phyloP scores from a whole-genome alignment of 2,888 invertebrate genomes.

The Rotaria macrura region DNA sequence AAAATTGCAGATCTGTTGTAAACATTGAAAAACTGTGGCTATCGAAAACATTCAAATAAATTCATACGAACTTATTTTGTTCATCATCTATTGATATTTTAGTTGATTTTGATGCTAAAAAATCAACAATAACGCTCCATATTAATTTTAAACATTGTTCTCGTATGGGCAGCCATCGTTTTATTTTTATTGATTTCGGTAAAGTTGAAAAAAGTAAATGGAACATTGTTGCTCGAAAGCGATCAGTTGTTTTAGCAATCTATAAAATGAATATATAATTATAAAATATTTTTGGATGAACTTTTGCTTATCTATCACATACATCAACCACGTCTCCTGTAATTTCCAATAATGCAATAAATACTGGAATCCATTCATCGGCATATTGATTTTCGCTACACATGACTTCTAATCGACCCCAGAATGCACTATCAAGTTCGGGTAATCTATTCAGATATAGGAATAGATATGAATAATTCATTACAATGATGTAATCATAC shows the following conservation, averaged over 20 bases:
- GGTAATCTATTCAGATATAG: not conserved
- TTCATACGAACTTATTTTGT: not conserved
- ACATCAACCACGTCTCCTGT: not conserved
- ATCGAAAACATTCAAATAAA: not conserved
- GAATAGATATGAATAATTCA: not conserved
- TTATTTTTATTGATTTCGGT: not conserved
- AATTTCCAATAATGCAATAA: not conserved
- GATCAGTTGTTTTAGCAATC: not conserved
- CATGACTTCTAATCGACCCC: not conserved
- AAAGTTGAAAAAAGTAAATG: not conserved
- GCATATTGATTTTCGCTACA: not conserved
- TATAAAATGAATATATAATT: not conserved
- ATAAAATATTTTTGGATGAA: not conserved
- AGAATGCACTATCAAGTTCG: not conserved
- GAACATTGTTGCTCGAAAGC: not conserved
- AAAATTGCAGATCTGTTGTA: not conserved
- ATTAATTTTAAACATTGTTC: conserved; percentile 4
- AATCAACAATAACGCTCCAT: not conserved
- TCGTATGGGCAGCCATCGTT: not conserved
- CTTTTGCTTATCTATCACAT: not conserved
- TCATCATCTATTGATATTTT: not conserved
- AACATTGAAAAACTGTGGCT: not conserved
- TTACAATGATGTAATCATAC: not conserved
- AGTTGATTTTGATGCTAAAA: not conserved
- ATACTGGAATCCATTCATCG: conserved; percentile 11